Conservation (phyloP, 2,797 vertebrate genomes). For the Tolypeutes matacus region DNA sequence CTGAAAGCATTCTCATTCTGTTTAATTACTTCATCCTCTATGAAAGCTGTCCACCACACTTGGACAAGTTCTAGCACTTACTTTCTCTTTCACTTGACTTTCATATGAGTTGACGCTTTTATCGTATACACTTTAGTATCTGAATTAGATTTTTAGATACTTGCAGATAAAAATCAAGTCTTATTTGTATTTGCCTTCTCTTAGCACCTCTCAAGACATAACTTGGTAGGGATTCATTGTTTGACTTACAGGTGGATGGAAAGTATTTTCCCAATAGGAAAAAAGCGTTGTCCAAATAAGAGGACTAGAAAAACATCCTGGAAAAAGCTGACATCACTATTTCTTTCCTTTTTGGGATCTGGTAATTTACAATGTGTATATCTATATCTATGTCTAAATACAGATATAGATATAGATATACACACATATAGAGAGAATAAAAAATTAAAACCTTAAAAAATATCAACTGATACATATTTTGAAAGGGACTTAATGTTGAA, state of each 20-base stretch:
- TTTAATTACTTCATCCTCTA: background rate
- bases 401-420: no score
- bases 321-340: background rate
- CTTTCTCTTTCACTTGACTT: background rate
- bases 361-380: no score
- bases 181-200: background rate
- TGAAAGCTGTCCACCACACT: background rate
- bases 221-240: rapidly evolving
- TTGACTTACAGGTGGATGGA: rapidly evolving
- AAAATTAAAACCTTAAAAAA: background rate
- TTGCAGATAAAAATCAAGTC: background rate
- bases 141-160: no score
- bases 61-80: background rate
- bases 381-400: no score
- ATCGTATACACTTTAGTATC: background rate
- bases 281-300: background rate
- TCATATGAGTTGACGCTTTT: background rate
- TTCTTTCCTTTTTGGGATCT: no score
- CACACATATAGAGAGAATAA: no score
- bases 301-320: background rate
- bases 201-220: rapidly evolving
- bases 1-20: background rate
- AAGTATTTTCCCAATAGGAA: background rate
- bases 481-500: no score
- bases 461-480: rapidly evolving